Base-by-base conservation (phyloP, 2,888 invertebrate genomes). In the Herminia tarsipennalis region DNA sequence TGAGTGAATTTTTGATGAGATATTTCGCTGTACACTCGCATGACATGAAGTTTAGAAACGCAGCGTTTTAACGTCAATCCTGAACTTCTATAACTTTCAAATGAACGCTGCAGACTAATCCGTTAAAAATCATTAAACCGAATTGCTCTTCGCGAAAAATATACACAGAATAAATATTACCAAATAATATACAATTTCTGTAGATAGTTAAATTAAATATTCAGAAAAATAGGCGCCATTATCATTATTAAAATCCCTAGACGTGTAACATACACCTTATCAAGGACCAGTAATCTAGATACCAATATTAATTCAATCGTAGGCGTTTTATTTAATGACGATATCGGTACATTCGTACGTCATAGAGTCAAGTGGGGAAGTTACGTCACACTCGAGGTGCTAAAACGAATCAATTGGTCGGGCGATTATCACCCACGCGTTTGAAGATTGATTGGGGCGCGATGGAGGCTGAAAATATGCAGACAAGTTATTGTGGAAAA, bases 371-470 rank as follows among this genome's bases (percentile, higher is more conserved):
- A 63, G 63, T 62, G 53, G 25, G 16, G 9, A 22, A 29, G 21
- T 16, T 6, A 13, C 62, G 56, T 60, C 60, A 54, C 13, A 9
- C 25, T 10, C 9, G 14, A 33, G 21, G 48, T 56, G 52, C 49
- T 59, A 51, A 53, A 33, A 45, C 40, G 13, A 51, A 62, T 59
- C 53, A 56, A 62, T 59, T 56, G 20, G 32, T 28, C 45, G 44
- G 59, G 51, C 48, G 46, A 42, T 41, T 44, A 58, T 35, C 58
- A 48, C 50, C 62, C 56, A 62, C 62, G 48, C 45, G 3, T 14
- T 9, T 2, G 14, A 22, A 39, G 35, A 46, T 46, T 36, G 32
- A 46, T 46, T 21, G 27, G 14, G 6, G 14, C 40, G 34, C 24
- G 33, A 33, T 18, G 32, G 20, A 2, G 9, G n/a, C n/a, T 17